phyloP scores from a whole-genome alignment of 2,113 vertebrate genomes.

The Psephotus haematonotus region DNA sequence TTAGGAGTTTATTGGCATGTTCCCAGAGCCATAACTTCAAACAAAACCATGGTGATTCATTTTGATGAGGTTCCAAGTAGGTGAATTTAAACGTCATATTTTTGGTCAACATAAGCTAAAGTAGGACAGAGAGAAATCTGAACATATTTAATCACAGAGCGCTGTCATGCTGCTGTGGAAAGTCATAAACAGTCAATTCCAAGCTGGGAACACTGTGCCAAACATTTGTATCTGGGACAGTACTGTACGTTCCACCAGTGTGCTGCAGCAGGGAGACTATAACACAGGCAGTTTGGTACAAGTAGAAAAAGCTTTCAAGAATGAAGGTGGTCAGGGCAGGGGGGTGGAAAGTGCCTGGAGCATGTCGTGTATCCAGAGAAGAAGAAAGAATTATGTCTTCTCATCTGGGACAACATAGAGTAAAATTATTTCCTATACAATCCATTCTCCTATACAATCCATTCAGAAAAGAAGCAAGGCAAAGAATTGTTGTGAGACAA shows the following conservation, averaged over 20 bases:
- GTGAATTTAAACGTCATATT: slow-evolving; percentile 5
- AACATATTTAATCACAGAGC: slow-evolving; percentile 28
- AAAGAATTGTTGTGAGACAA: background rate
- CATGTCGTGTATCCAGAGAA: background rate
- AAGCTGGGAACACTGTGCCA: slow-evolving; percentile 52
- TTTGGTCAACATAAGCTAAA: slow-evolving; percentile 27
- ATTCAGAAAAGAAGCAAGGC: background rate
- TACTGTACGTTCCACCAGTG: slow-evolving; percentile 42
- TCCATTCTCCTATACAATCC: background rate
- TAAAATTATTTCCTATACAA: background rate
- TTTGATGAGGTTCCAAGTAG: slow-evolving; percentile 32
- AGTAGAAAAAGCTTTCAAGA: background rate
- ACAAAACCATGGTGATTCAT: background rate
- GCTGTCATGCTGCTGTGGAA: slow-evolving; percentile 22
- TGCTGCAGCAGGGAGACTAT: slow-evolving; percentile 9
- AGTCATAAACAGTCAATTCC: slow-evolving; percentile 36
- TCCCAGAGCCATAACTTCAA: background rate
- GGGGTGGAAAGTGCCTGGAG: background rate
- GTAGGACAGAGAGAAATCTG: slow-evolving; percentile 14
- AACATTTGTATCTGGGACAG: slow-evolving; percentile 57
- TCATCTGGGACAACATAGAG: background rate
- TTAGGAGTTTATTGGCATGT: background rate
- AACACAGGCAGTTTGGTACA: background rate
- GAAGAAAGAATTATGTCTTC: background rate
- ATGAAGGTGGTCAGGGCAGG: background rate